Evolutionary conservation across 2,888 invertebrate species (phyloP), one percentile per base, ranked within the genome.

Genomic region (Harpalus rufipes): DNA sequence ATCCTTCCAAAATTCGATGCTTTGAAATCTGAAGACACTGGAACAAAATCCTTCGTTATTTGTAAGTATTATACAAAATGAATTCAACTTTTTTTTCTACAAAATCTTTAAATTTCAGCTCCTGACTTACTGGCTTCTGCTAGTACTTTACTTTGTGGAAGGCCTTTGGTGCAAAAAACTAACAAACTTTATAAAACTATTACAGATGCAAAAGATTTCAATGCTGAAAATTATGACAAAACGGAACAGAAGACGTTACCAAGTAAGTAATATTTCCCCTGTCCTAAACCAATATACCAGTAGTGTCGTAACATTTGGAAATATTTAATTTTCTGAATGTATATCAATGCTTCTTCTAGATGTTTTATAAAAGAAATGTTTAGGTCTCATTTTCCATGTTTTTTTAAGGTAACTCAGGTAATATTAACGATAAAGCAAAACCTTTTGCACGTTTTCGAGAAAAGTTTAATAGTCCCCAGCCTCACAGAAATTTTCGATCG

Each of bases 101-200:
- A 51, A n/a, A 74, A 58, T 85, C 10, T 76, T 81, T 41, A 8
- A 14, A 10, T 65, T 85, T 68, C 88, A 93, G 93, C 91, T 12
- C 87, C 91, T 0, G 89, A 91, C 10, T 92, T 93, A 87, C 90
- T 95, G 84, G 90, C 92, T 0, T 92, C 93, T 72, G 92, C 93
- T 0, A 95, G 94, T 8, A 91, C 91, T 82, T 90, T 94, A 90
- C 86, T 95, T 32, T 95, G 95, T 85, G 95, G 95, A 0, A 92
- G 92, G 86, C 92, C 94, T 0, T 92, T 95, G 88, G 87, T 88
- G 0, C 86, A 91, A 0, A 89, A 89, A 39, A 87, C 90, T 14
- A 91, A 91, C 80, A 89, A 92, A 10, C 89, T 93, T 85, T 92
- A 92, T 88, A 91, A 90, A 86, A 89, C 91, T 58, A 91, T 93